Evolutionary conservation across 2,888 invertebrate genomes (phyloP), one percentile per base, ranked within the genome.

Genomic region (Melanchra persicariae): DNA sequence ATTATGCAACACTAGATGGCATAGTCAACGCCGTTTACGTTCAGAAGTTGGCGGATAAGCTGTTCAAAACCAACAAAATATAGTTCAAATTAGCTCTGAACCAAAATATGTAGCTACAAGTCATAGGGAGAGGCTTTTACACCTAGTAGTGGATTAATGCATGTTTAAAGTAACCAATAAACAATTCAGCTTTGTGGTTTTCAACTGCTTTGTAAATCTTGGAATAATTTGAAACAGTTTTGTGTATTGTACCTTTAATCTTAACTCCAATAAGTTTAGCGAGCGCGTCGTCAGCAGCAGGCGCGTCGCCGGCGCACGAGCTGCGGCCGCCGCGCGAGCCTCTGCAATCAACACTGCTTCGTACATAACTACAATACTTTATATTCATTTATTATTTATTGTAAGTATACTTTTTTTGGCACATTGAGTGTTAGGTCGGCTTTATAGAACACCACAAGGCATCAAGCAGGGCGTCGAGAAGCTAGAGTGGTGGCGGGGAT

Each of bases 221-320:
- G 7, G 0, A 6, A n/a, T 22, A 49, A 10, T 22, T 9, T 1
- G 0, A 49, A n/a, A n/a, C 9, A 10, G 19, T 43, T 2, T 12
- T 34, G 15, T 4, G 8, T 2, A 3, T 40, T 5, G 0, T 80
- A 94, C 95, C 95, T 91, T 94, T 95, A 52, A 95, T 94, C 85
- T 95, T 95, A 64, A 95, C 93, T 12, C 95, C 95, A 62, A 95
- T 94, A 1, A 95, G 92, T 34, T 93, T 94, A 22, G 94, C 90
- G 80, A 95, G 92, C 47, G 93, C 90, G 76, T 94, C 94, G 83
- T 95, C 95, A 0, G 83, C 77, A 60, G 86, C 83, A 73, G 82
- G 81, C 72, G 83, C 74, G 66, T 57, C 68, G 58, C 77, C 60
- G 52, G n/a, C n/a, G n/a, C n/a, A n/a, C n/a, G n/a, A n/a, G n/a